Evolutionary conservation across 2,113 vertebrate species (phyloP).

Genomic region (Chamaea fasciata): DNA sequence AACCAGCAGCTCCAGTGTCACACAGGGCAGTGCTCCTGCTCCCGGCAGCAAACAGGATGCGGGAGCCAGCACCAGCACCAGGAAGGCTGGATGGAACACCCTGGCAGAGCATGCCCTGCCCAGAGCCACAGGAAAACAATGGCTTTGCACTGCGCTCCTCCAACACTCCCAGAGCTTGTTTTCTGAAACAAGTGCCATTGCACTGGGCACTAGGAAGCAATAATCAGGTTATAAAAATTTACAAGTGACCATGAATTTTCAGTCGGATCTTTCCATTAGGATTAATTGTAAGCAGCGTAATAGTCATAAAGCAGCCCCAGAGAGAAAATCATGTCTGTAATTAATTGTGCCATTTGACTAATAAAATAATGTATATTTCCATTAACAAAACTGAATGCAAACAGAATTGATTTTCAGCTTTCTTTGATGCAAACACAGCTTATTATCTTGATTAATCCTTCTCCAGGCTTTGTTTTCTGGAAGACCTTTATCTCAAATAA

Average conservation of each 20-base stretch:
- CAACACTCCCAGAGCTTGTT: neutral
- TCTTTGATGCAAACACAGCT: neutral
- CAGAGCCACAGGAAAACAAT: accelerated
- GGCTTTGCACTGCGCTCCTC: neutral
- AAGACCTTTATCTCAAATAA: neutral
- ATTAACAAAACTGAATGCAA: neutral
- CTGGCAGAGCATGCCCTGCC: accelerated
- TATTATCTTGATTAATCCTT: neutral
- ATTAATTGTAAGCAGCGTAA: neutral
- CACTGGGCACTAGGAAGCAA: neutral
- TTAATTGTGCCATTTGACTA: slow-evolving; percentile 4
- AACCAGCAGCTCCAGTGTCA: neutral
- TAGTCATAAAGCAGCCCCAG: neutral
- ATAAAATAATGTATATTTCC: slow-evolving; percentile 1
- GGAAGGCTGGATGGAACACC: no score
- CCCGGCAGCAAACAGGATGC: accelerated
- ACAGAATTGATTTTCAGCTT: neutral
- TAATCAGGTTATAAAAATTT: neutral
- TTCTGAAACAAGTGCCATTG: neutral
- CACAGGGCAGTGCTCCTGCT: neutral
- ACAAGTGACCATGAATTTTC: neutral
- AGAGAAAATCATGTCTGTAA: slow-evolving; percentile 5
- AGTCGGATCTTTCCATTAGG: neutral
- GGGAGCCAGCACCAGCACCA: neutral
- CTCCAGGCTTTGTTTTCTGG: neutral